Base-by-base conservation (phyloP, 2,113 vertebrate genomes). In the Neogobius melanostomus region DNA sequence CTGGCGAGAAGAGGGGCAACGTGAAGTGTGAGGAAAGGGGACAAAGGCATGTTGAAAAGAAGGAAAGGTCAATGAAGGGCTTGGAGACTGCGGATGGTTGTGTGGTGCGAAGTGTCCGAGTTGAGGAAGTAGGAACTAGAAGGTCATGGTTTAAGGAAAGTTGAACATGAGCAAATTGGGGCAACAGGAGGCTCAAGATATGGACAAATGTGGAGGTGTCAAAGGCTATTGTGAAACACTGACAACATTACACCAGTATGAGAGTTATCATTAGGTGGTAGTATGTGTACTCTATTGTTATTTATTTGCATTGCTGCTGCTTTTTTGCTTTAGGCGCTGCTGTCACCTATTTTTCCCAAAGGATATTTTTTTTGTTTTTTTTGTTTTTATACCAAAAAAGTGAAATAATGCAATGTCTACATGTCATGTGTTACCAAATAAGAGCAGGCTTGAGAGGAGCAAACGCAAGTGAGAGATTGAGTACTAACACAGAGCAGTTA, bases 311-410 rank as follows among this genome's bases (percentile, higher is more conserved):
- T 68, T 76, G 72, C 84, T 89, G 72, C 79, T 91, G 89, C 90
- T 86, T 80, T 57, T 82, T 91, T 91, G 87, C 84, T 91, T 91
- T 92, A 91, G 91, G 92, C 74, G 83, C 92, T 93, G 90, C 90
- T 92, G 85, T 89, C 84, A 75, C 76, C 72, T 82, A 48, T 88
- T 87, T 81, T 87, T 82, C 88, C 91, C 90, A 93, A 93, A 93
- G 89, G 84, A 89, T 66, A 61, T 87, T 77, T 71, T 75, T 63
- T 80, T 66, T 74, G 77, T 77, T 64, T 77, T 71, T 75, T 63
- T 80, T 66, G 73, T 79, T 77, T 64, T 72, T 61, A 91, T 92
- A 84, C 92, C 91, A 93, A 92, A 92, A 89, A 90, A 75, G 69
- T 88, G 52, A 90, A 88, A 79, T 85, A 85, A 91, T 91, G 89